These are phyloP conservation scores for Anser brachyrhynchus DNA, from an alignment of 2,113 vertebrate species.

Conservation along the genomic window DNA sequence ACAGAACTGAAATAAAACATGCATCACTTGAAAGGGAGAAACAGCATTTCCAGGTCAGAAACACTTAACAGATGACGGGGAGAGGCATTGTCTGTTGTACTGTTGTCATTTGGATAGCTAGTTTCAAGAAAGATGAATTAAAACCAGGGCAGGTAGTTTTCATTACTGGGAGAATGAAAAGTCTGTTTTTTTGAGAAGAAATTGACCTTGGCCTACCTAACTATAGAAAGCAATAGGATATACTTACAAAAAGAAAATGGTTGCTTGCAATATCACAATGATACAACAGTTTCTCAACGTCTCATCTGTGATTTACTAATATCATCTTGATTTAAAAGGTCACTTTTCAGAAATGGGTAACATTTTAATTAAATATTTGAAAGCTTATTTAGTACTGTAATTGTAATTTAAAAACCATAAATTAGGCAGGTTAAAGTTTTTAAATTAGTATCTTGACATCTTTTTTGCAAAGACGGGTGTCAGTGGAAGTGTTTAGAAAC, in stretches of 20 bases:
- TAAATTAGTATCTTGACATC: background rate
- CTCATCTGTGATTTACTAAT: conserved; percentile 5
- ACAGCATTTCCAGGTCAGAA: background rate
- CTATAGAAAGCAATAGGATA: background rate
- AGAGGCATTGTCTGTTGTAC: background rate
- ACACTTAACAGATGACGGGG: background rate
- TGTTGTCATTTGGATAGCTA: background rate
- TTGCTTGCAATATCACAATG: background rate
- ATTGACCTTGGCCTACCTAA: background rate
- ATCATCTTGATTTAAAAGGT: background rate
- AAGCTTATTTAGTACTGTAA: background rate
- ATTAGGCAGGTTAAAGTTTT: conserved; percentile 52
- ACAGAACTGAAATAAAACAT: background rate
- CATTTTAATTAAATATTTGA: conserved; percentile 43
- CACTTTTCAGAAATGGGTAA: background rate
- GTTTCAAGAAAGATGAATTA: background rate
- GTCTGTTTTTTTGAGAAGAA: background rate
- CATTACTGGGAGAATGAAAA: background rate
- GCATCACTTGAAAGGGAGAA: background rate
- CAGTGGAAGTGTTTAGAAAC: background rate
- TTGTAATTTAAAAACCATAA: conserved; percentile 39
- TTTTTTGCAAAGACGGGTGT: conserved; percentile 3
- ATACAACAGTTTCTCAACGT: background rate
- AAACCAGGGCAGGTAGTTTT: background rate
- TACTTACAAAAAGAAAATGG: background rate